Conservation (phyloP, 37 sponge, comb jelly and placozoan genomes). For the Axinella damicornis region DNA sequence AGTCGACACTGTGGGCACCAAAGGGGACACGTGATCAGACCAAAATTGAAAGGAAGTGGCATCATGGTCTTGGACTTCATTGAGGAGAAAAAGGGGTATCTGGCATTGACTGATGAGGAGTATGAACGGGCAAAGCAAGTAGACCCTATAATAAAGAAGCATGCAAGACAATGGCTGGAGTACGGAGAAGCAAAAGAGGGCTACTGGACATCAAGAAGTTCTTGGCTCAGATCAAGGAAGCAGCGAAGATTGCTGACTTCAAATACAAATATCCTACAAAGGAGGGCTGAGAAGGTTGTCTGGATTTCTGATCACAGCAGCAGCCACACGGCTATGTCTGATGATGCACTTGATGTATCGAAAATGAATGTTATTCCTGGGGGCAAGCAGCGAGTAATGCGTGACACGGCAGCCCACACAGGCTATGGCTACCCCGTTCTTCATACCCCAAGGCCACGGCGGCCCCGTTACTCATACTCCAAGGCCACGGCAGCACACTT, state of each 20-base stretch:
- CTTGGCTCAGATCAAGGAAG: background rate
- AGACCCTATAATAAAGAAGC: too few relatives aligned
- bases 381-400: conserved; percentile 8
- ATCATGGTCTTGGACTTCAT: background rate
- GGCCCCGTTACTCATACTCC: too few relatives aligned
- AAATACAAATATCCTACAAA: background rate
- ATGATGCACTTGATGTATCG: background rate
- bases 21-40: background rate
- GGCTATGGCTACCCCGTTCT: too few relatives aligned
- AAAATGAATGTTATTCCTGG: background rate
- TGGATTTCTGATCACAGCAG: background rate
- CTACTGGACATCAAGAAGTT: background rate
- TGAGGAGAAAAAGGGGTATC: background rate
- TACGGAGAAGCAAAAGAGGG: too few relatives aligned
- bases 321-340: background rate
- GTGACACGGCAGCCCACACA: conserved; percentile 1
- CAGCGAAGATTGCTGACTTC: background rate
- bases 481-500: too few relatives aligned
- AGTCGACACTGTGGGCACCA: background rate
- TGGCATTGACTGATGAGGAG: background rate
- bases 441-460: too few relatives aligned
- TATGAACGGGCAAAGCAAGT: background rate
- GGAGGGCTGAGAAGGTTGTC: background rate
- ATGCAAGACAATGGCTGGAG: background rate
- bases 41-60: background rate